These are phyloP conservation scores for Choloepus hoffmanni DNA, from an alignment of 2,113 vertebrate genomes.

Conservation along the genomic window DNA sequence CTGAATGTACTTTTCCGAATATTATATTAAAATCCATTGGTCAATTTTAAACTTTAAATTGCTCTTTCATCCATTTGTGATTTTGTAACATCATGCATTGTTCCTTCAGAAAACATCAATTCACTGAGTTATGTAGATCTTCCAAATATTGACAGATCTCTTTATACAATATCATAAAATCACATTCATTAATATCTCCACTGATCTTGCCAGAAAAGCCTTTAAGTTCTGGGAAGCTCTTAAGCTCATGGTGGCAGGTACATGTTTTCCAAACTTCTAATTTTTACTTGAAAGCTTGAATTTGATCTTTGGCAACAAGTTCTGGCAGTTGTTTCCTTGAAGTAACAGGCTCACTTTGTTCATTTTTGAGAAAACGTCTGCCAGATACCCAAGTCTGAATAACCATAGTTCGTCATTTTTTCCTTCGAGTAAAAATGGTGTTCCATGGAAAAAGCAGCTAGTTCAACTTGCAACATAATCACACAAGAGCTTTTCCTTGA, in stretches of 20 bases:
- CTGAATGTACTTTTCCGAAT: not conserved
- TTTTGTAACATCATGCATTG: not conserved
- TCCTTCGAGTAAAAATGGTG: not conserved
- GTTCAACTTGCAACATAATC: not conserved
- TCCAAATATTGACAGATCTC: not conserved
- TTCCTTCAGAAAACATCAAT: not conserved
- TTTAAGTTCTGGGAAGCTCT: too few relatives aligned
- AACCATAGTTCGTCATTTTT: not conserved
- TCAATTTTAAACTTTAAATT: not conserved
- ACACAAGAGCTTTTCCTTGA: not conserved
- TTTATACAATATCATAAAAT: not conserved
- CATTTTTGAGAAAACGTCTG: slow-evolving; percentile 1
- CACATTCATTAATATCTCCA: not conserved
- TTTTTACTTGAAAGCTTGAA: slow-evolving; percentile 1
- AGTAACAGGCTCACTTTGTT: not conserved
- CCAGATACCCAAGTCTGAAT: not conserved
- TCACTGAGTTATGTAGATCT: not conserved
- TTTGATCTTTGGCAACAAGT: slow-evolving; percentile 14
- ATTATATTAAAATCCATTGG: not conserved
- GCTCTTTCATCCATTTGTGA: not conserved
- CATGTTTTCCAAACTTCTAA: not conserved
- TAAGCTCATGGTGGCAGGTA: not conserved
- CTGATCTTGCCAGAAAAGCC: not conserved
- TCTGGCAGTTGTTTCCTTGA: not conserved
- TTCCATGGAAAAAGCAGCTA: not conserved